Base-by-base conservation (phyloP, 2,113 vertebrate genomes). In the Pterocles orientalis region DNA sequence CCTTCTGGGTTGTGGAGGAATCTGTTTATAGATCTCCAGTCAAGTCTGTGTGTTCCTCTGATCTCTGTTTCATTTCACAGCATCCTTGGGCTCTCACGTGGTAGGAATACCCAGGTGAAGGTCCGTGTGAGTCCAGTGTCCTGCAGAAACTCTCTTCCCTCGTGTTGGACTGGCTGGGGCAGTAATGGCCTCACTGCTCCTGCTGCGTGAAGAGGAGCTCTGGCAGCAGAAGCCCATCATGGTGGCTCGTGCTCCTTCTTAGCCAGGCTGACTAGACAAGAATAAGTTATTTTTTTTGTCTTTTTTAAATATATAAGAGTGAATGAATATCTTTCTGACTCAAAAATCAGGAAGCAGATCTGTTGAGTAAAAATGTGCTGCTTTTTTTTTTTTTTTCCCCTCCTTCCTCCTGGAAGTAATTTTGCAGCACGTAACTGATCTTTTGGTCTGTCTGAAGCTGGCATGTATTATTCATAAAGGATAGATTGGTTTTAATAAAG, bases 401-500 rank as follows among this genome's bases (percentile, higher is more conserved):
- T 41, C 24, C 9, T 36, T 7, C 10, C 6, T 41, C 24, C 9
- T 41, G 25, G 31, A 82, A 54, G 72, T 83, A 48, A 82, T 91
- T 94, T 90, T 82, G 24, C 47, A 79, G n/a, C 56, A 25, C 72
- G 23, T 65, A 79, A n/a, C 39, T 83, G 43, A 88, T 92, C 45
- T 83, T 81, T 62, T 70, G 70, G 33, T 66, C 64, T 72, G 5
- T 87, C 73, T 93, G 78, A 92, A 75, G 57, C 70, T 78, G 34
- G 6, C 3, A 10, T 94, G 53, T 79, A 54, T 97, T 94, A 92
- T 94, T 96, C 54, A 71, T 91, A 89, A 66, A 61, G n/a, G 10
- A 36, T 43, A 72, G 69, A 36, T 77, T 73, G 31, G 51, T 70
- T 96, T 95, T 87, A 86, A 82, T 95, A 88, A 89, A 93, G 39